Evolutionary conservation across 2,113 vertebrate species (phyloP).

Genomic region (Bos indicus): DNA sequence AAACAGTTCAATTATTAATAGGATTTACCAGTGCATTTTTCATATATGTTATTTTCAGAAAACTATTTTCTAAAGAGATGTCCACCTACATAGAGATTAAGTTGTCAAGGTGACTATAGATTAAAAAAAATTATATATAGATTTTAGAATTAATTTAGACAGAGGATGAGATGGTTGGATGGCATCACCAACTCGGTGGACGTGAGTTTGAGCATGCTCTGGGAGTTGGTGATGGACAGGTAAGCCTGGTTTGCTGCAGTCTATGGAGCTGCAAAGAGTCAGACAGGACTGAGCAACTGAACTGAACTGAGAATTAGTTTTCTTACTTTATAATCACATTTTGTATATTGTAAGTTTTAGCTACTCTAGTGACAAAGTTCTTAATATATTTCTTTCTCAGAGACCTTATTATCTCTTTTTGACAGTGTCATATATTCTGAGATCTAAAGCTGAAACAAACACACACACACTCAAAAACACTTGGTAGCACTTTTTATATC

Average conservation of each 20-base stretch:
- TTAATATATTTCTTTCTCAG: no score
- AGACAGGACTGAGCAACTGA: no score
- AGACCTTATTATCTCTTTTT: no score
- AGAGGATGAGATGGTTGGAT: background rate
- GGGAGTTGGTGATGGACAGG: background rate
- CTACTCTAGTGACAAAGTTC: no score
- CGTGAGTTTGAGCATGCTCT: background rate
- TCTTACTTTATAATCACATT: no score
- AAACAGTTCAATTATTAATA: background rate
- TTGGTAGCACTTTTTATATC: background rate
- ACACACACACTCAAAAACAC: no score
- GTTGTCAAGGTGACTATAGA: background rate
- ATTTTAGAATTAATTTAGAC: background rate
- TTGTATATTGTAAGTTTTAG: no score
- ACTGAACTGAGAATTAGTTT: no score
- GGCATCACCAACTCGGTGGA: background rate
- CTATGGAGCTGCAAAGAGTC: no score
- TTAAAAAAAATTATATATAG: background rate
- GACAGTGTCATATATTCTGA: no score
- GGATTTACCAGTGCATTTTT: background rate
- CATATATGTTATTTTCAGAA: background rate
- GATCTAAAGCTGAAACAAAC: no score
- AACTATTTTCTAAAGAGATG: background rate
- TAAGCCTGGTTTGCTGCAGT: background rate
- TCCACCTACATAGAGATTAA: background rate